Conservation (phyloP, 2,888 invertebrate species). For the Eremobia ochroleuca region DNA sequence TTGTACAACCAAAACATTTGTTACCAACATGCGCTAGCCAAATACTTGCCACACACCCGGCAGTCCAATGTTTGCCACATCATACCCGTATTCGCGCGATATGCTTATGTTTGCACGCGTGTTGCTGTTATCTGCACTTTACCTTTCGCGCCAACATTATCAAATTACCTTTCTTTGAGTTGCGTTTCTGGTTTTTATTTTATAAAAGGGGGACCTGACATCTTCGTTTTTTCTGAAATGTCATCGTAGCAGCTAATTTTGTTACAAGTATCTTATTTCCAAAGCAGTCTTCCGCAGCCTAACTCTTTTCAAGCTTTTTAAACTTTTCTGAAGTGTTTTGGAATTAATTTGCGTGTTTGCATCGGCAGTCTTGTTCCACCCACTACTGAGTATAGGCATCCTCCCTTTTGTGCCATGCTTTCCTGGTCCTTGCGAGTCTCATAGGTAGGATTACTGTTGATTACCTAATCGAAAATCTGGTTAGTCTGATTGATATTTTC, state of each 20-base stretch:
- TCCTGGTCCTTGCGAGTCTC: neutral
- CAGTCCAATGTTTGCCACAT: constrained; percentile 19
- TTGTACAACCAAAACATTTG: neutral
- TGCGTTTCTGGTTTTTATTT: constrained; percentile 21
- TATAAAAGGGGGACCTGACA: neutral
- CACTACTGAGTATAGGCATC: neutral
- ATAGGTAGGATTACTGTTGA: neutral
- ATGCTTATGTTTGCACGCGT: constrained; percentile 17
- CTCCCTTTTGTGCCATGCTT: neutral
- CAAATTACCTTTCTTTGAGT: constrained; percentile 14
- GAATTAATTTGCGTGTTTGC: neutral
- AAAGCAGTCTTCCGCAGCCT: neutral
- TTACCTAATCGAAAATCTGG: neutral
- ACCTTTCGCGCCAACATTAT: neutral
- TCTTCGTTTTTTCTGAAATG: neutral
- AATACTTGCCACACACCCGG: constrained; percentile 48
- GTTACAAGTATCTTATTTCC: neutral
- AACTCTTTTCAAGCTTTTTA: neutral
- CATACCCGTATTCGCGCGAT: neutral
- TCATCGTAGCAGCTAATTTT: neutral
- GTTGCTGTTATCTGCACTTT: constrained; percentile 26
- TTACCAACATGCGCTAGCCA: neutral
- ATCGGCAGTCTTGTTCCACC: neutral
- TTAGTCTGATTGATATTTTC: neutral
- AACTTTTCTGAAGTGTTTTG: neutral